A percentile compares a stretch with the other conserved stretches of the same genome.
phyloP scores from a whole-genome alignment of 2,888 invertebrate species.

The Drosophila lutescens region DNA sequence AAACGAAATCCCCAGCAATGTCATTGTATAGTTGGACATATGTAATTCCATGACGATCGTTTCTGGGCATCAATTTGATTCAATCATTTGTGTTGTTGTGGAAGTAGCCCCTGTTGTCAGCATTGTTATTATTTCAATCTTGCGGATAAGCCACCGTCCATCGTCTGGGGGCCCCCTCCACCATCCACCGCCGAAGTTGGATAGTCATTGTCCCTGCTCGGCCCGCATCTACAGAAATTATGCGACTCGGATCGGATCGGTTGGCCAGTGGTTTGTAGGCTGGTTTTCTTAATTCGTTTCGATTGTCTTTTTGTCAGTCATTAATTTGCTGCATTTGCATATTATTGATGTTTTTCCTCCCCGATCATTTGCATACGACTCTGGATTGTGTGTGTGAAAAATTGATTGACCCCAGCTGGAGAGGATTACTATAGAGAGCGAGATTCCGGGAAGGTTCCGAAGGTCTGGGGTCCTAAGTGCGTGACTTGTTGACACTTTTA shows the following conservation, averaged over 20 bases:
- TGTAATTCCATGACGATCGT: slow-evolving; percentile 35
- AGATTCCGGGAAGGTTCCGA: slow-evolving; percentile 1
- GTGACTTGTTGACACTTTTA: slow-evolving; percentile 65
- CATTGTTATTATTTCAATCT: slow-evolving; percentile 55
- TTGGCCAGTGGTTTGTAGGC: slow-evolving; percentile 56
- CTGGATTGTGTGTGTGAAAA: slow-evolving; percentile 61
- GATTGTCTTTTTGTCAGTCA: slow-evolving; percentile 81
- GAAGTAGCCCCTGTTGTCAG: slow-evolving; percentile 47
- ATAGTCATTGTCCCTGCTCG: slow-evolving; percentile 2
- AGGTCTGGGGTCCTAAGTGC: slow-evolving; percentile 32
- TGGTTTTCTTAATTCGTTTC: slow-evolving; percentile 78
- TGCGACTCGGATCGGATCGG: slow-evolving; percentile 42
- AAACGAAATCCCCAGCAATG: slow-evolving; percentile 4
- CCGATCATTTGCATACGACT: slow-evolving; percentile 63
- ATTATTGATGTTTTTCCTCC: slow-evolving; percentile 70
- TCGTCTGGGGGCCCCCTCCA: slow-evolving; percentile 33
- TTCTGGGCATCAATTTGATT: slow-evolving; percentile 72
- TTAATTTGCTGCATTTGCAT: slow-evolving; percentile 80
- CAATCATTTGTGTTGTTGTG: slow-evolving; percentile 62
- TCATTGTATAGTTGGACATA: slow-evolving; percentile 18
- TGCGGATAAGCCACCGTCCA: slow-evolving; percentile 49
- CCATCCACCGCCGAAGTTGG: slow-evolving; percentile 3
- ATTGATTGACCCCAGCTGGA: slow-evolving; percentile 37
- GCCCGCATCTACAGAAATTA: slow-evolving; percentile 72
- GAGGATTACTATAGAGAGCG: neutral